Evolutionary conservation across 1,140 invertebrate genomes (phyloP), one percentile per base, ranked within the genome.

Genomic region (Aphidius gifuensis): DNA sequence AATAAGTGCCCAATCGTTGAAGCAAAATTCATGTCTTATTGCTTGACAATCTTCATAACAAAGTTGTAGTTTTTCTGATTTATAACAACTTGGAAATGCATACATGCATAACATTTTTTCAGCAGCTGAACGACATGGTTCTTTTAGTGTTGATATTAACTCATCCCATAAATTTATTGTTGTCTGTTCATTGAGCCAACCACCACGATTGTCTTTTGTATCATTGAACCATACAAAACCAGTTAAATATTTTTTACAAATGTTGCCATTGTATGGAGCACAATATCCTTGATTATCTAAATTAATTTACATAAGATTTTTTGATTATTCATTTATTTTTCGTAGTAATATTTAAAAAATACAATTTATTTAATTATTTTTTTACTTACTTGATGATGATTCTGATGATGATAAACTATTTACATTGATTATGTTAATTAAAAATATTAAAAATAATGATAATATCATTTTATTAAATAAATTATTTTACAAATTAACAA

Each of bases 1-100:
- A 61, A 96, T 89, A 42, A 93, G 76, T 16, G 91, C 88, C 94
- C 94, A 97, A 72, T 96, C 91, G 71, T 91, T 92, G 75, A 93
- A 94, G 80, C 95, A 98, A 78, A 96, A 92, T 66, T 93, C 85
- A 72, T 93, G 86, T 72, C 89, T 88, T 5, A 96, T 90, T 39
- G 93, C 94, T 69, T 92, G 87, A 75, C 96, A 97, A 74, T 96
- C 94, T 84, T 97, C 93, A 69, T 92, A 93, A 82, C 91, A 97
- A 9, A 94, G 77, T 16, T 92, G 91, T 61, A 93, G 77, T 39
- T 78, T 80, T 11, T 78, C 70, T 49, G 83, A 79, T 47, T 83
- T 85, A 42, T 83, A 81, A 74, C 95, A 97, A 72, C 91, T 87
- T 5, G 94, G 94, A 82, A 96, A 97, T 9, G 93, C 93, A 82